Evolutionary conservation across 2,113 vertebrate genomes (phyloP).

Genomic region (Tychaedon coryphoeus): DNA sequence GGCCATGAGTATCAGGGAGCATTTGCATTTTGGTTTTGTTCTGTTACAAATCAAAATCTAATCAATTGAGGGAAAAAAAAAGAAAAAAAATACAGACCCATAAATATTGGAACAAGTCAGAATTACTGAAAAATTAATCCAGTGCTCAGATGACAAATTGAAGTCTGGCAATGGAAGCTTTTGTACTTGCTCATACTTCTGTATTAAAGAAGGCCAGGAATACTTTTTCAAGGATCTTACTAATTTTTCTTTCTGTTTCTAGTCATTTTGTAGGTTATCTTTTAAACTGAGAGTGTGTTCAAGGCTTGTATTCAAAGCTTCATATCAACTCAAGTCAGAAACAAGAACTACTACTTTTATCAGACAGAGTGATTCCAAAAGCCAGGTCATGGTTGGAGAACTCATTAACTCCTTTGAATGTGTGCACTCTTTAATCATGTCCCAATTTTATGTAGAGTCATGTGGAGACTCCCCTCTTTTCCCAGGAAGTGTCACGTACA

Average conservation of each 20-base stretch:
- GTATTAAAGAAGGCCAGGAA: background rate
- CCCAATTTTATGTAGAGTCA: background rate
- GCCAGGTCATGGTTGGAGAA: background rate
- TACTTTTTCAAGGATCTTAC: background rate
- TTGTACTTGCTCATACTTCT: background rate
- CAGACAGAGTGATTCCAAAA: background rate
- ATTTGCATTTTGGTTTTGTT: background rate
- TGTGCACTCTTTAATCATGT: background rate
- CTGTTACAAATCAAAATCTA: background rate
- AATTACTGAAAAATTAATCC: background rate
- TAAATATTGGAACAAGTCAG: background rate
- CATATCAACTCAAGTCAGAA: background rate
- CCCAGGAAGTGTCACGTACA: too few relatives aligned
- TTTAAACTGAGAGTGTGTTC: background rate
- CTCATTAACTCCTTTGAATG: background rate
- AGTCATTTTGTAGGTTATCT: background rate
- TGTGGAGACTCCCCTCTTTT: background rate
- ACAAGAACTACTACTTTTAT: background rate
- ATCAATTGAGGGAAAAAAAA: fast-evolving
- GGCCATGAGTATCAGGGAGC: background rate
- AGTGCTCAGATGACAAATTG: background rate
- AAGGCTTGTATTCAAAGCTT: background rate
- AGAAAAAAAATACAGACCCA: background rate
- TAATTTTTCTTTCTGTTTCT: background rate
- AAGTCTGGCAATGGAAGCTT: background rate